Evolutionary conservation across 2,888 invertebrate genomes (phyloP).

Genomic region (Caenorhabditis panamensis): DNA sequence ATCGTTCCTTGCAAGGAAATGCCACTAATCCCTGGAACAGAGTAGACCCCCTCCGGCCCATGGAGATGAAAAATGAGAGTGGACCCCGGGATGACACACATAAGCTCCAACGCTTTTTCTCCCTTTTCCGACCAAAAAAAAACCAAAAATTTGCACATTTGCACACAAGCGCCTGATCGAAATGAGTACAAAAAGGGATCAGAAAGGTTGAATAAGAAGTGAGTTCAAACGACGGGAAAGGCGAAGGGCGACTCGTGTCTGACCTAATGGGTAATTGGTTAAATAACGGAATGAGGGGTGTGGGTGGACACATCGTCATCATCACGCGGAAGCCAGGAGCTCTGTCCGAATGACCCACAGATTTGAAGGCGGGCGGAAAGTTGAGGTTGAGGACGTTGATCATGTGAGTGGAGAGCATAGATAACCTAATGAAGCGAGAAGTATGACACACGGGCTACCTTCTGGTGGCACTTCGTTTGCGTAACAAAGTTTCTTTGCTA

Average conservation of each 20-base stretch:
- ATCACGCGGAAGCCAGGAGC: too few species aligned
- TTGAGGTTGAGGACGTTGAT: slow-evolving; percentile 11
- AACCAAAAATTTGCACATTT: slow-evolving; percentile 1
- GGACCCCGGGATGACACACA: slow-evolving; percentile 3
- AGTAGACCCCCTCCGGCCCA: too few species aligned
- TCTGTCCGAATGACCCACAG: too few species aligned
- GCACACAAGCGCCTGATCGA: neutral
- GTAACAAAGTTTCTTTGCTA: slow-evolving; percentile 8
- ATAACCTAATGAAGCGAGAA: slow-evolving; percentile 44
- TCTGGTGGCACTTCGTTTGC: neutral
- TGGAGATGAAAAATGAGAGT: slow-evolving; percentile 6
- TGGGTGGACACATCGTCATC: slow-evolving; percentile 21
- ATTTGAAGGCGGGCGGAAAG: neutral
- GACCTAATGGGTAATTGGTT: slow-evolving; percentile 32
- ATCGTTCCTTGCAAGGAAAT: too few species aligned
- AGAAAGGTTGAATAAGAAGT: slow-evolving; percentile 6
- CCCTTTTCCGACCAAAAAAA: neutral
- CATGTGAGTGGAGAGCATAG: slow-evolving; percentile 35
- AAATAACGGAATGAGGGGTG: slow-evolving; percentile 32
- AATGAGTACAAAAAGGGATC: neutral
- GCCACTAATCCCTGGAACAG: too few species aligned
- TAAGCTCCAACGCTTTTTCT: neutral
- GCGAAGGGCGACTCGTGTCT: too few species aligned
- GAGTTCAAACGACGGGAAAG: slow-evolving; percentile 13
- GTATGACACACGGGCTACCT: slow-evolving; percentile 13